Evolutionary conservation across 2,113 vertebrate species (phyloP).

Genomic region (Misgurnus anguillicaudatus): DNA sequence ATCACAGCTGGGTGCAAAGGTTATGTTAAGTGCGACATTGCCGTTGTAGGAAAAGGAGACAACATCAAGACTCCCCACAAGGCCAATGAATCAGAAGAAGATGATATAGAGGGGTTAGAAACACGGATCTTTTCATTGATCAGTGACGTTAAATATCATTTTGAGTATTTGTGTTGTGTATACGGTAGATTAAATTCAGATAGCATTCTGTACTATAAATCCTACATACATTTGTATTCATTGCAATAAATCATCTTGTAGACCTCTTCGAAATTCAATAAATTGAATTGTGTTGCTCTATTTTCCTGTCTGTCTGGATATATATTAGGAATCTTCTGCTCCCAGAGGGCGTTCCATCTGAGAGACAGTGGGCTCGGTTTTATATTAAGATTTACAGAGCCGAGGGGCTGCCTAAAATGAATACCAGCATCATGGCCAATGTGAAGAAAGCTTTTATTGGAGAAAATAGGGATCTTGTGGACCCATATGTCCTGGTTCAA

Average conservation of each 20-base stretch:
- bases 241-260: background rate
- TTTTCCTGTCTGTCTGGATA: constrained; percentile 7
- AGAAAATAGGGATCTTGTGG: constrained; percentile 95
- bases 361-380: constrained; percentile 96
- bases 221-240: background rate
- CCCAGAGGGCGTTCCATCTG: constrained; percentile 88
- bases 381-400: constrained; percentile 92
- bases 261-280: background rate
- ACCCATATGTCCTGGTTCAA: constrained; percentile 91
- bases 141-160: background rate
- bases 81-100: constrained; percentile 87
- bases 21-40: constrained; percentile 91
- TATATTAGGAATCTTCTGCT: constrained; percentile 86
- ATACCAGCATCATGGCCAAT: constrained; percentile 98
- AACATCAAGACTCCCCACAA: constrained; percentile 96
- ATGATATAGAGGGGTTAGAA: constrained; percentile 91
- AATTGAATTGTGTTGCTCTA: background rate
- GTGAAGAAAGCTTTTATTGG: constrained; percentile 97
- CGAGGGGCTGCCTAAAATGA: constrained; percentile 95
- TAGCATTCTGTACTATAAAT: background rate
- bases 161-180: background rate
- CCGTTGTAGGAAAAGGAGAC: constrained; percentile 94
- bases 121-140: background rate
- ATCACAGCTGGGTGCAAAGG: constrained; percentile 91
- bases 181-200: background rate